Evolutionary conservation across 2,888 invertebrate genomes (phyloP).

Genomic region (Cataglyphis cursor): DNA sequence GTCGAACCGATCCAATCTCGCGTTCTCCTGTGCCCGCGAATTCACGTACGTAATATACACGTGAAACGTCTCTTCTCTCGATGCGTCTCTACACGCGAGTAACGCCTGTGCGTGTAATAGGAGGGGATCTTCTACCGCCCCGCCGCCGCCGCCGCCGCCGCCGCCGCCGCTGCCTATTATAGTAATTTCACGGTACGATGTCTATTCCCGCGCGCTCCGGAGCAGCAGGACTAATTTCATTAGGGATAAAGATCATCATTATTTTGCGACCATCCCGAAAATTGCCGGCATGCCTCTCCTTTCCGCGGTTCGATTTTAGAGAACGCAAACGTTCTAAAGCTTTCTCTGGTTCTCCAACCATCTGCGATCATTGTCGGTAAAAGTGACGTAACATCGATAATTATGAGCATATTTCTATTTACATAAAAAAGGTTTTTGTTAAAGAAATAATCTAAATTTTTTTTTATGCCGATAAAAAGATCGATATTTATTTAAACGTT

Average conservation of each 20-base stretch:
- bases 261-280: constrained; percentile 80
- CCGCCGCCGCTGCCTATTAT: constrained; percentile 81
- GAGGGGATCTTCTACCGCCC: constrained; percentile 72
- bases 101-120: constrained; percentile 46
- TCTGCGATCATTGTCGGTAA: background rate
- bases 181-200: constrained; percentile 85
- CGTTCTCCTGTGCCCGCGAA: constrained; percentile 57
- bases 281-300: constrained; percentile 72
- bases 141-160: constrained; percentile 74
- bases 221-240: constrained; percentile 85
- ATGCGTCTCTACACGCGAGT: constrained; percentile 48
- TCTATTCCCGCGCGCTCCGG: constrained; percentile 82
- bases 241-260: constrained; percentile 87
- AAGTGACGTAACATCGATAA: background rate
- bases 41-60: constrained; percentile 68
- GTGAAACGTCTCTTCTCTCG: constrained; percentile 47
- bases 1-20: constrained; percentile 38
- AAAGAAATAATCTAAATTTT: background rate
- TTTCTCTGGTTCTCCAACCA: constrained; percentile 1
- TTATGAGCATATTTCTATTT: background rate
- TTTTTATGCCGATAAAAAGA: background rate
- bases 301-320: constrained; percentile 68
- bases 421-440: background rate
- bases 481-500: background rate
- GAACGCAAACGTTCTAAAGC: constrained; percentile 50